Base-by-base conservation (phyloP, 1,140 invertebrate species). In the Trialeurodes vaporariorum region DNA sequence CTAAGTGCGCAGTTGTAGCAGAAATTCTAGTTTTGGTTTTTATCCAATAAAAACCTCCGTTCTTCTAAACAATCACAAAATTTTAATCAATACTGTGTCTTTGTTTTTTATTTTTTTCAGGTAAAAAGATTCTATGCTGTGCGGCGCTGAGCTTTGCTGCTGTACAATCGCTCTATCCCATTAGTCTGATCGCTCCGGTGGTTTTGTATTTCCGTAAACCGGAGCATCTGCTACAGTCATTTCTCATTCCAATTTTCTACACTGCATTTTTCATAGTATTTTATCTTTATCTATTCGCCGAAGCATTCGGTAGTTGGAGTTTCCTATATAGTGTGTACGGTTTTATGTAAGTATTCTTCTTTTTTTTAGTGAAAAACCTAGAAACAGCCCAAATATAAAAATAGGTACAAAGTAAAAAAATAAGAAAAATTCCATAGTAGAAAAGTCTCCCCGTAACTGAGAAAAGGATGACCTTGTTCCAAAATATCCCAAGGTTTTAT, bases 141-240 rank as follows among this genome's bases (percentile, higher is more conserved):
- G 62, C 87, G 0, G 81, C 85, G 23, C 81, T 97, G 62, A 88
- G 90, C 0, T 72, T 94, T 5, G 83, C 91, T 34, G 85, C 90
- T 1, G 84, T 93, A 68, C 89, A 95, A 74, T 88, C 90, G 62
- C 81, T 98, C 26, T 98, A 98, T 80, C 91, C 94, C 0, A 75
- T 91, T 12, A 83, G 91, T 26, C 80, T 97, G 0, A 83, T 96
- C 73, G 87, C 94, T 34, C 93, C 94, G 2, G 82, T 88, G 27
- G 71, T 71, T 69, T 66, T 75, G 59, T 71, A 71, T 66, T 65
- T 63, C 65, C 60, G 24, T 27, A 26, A 66, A 11, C 60, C 24
- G 67, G 59, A 63, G 5, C 34, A 49, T 9, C 5, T 17, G 5
- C 5, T 49, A 5, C 5, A 49, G 17, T 81, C 79, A 34, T 72